A percentile compares a stretch with the other conserved stretches of the same genome.
Conservation (phyloP, 2,113 vertebrate genomes). For the Dissostichus mawsoni region DNA sequence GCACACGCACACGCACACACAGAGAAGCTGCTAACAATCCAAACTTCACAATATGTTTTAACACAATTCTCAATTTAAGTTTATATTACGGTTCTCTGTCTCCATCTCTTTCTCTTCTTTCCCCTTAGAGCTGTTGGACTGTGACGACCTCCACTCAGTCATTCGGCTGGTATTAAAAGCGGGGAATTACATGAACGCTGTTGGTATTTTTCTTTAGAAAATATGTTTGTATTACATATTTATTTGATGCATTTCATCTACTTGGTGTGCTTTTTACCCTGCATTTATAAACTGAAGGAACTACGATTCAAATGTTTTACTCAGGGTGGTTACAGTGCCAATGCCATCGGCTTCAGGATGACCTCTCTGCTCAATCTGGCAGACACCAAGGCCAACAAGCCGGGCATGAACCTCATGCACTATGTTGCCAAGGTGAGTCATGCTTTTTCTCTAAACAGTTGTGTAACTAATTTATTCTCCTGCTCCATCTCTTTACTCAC, state of each 20-base stretch:
- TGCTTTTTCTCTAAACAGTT: not conserved
- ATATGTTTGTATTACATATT: not conserved
- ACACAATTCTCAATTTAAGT: not conserved
- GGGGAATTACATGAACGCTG: constrained; percentile 89
- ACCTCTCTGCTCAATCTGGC: constrained; percentile 84
- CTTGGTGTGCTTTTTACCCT: not conserved
- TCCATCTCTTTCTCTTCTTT: not conserved
- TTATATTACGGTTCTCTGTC: not conserved
- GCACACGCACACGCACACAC: too few relatives aligned
- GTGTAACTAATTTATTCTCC: not conserved
- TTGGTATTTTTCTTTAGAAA: constrained; percentile 67
- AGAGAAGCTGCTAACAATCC: not conserved
- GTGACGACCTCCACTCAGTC: constrained; percentile 86
- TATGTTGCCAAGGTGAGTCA: constrained; percentile 85
- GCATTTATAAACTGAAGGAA: not conserved
- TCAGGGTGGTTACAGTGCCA: constrained; percentile 85
- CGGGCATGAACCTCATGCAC: constrained; percentile 88
- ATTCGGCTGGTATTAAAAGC: constrained; percentile 87
- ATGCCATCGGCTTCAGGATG: constrained; percentile 86
- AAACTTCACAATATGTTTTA: not conserved
- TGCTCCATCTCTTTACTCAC: not conserved
- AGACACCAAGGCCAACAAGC: constrained; percentile 88
- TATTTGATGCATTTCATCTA: not conserved
- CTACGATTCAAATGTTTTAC: not conserved
- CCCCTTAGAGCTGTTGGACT: constrained; percentile 83